Base-by-base conservation (phyloP, 1,140 invertebrate genomes). In the Drosophila bocki region DNA sequence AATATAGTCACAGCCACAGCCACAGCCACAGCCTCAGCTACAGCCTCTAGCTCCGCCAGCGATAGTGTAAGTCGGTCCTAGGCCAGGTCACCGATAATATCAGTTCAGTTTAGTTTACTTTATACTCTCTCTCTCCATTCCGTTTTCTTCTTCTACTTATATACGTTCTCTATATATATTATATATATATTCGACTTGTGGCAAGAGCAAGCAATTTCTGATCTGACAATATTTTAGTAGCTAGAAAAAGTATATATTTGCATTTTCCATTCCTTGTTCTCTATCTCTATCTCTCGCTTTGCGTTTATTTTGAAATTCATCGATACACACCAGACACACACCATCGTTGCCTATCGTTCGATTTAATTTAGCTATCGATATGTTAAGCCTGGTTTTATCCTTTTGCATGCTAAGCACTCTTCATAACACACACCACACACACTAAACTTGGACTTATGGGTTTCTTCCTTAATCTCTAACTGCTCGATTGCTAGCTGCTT, bases 31-130 rank as follows among this genome's bases (percentile, higher is more conserved):
- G 45, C 50, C 60, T 56, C 69, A 17, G 56, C 42, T 48, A 39
- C 79, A 41, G 41, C 56, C 63, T 67, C 61, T 22, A 63, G 53
- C 59, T 63, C 83, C 69, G 61, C 68, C 74, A 80, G 59, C 74
- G 85, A 88, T 67, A 90, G 85, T 75, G 84, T 87, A 87, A 87
- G 85, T 90, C 69, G 77, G 70, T 82, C 68, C 69, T 60, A 48
- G 26, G 57, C 37, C 56, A 70, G 44, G 75, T 45, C 50, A 64
- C 51, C 51, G 51, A 62, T 51, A n/a, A 56, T 39, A 56, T 37
- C 70, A 57, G 37, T 58, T 77, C 35, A 42, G 72, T 68, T 76
- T 44, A 56, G 54, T 67, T 71, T 76, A 44, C 22, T 48, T 70
- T 51, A 13, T 5, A 19, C 15, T 51, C 53, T 72, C 29, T 47